Base-by-base conservation (phyloP, 2,888 invertebrate genomes). In the Bombylius major region DNA sequence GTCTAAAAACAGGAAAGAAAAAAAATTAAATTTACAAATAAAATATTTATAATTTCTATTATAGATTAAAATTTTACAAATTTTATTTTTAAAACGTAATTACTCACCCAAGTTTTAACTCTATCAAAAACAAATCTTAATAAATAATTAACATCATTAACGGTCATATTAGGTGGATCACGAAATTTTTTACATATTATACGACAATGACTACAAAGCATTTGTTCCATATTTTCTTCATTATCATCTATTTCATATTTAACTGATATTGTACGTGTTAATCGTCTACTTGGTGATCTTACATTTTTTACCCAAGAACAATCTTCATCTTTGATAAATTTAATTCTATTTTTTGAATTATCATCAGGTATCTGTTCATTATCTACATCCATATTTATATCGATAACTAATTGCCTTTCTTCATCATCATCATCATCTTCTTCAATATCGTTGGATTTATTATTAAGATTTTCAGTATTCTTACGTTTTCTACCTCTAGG, bases 41-140 rank as follows among this genome's bases (percentile, higher is more conserved):
- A n/a, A n/a, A n/a, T n/a, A n/a, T n/a, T n/a, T 34, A 32, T 23
- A 23, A 23, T 23, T 23, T 23, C 23, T 23, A 23, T 23, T 23
- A 44, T 58, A 71, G 67, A 46, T 62, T 58, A 36, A 36, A 5
- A 36, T 36, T 3, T 3, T 36, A 7, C 5, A 3, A 36, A 7
- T 8, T 56, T 69, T 70, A 14, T 4, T 34, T 44, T 44, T 5
- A n/a, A 34, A 36, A n/a, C n/a, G 31, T 45, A 51, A 3, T n/a
- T 50, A 63, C 66, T 68, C 67, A 77, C 75, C 79, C 79, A 79
- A 53, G 70, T 69, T 54, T 72, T 68, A 56, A 79, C 75, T 39
- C 75, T 67, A 12, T 66, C 63, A 62, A 75, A 73, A 3, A 77
- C 73, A 60, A 75, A 78, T 46, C 67, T 69, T 5, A 79, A 61